A percentile compares a stretch with the other conserved stretches of the same genome.
These are phyloP conservation scores for Nephrotoma guestfalica DNA, from an alignment of 2,888 invertebrate genomes.

Conservation along the genomic window DNA sequence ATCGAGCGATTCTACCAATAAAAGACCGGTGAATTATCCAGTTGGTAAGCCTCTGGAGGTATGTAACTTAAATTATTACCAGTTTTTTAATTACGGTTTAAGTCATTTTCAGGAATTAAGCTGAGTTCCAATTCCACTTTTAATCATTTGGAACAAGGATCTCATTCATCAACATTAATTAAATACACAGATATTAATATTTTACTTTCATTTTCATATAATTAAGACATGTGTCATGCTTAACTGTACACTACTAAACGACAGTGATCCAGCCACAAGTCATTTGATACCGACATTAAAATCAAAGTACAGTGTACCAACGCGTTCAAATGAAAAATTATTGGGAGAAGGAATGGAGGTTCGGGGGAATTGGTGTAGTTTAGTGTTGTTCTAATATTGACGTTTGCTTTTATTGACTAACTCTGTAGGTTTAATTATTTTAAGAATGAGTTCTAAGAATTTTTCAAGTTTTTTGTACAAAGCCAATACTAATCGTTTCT, in stretches of 20 bases:
- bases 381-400: neutral
- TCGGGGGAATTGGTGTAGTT: conserved; percentile 18
- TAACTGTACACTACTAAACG: neutral
- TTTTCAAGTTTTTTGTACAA: too few relatives aligned
- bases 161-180: neutral
- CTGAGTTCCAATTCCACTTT: neutral
- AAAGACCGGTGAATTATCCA: conserved; percentile 43
- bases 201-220: neutral
- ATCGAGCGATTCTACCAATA: neutral
- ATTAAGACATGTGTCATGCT: neutral
- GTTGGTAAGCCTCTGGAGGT: conserved; percentile 75
- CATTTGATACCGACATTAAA: neutral
- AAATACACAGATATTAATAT: neutral
- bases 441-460: too few relatives aligned
- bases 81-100: neutral
- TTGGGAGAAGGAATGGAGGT: conserved; percentile 26
- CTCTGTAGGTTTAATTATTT: neutral
- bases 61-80: conserved; percentile 16
- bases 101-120: neutral
- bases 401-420: neutral
- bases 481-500: too few relatives aligned
- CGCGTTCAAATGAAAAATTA: conserved; percentile 17
- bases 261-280: neutral
- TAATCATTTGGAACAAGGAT: neutral
- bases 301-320: neutral